Evolutionary conservation across 1,140 invertebrate genomes (phyloP), one percentile per base, ranked within the genome.

Genomic region (Drosophila oshimai): DNA sequence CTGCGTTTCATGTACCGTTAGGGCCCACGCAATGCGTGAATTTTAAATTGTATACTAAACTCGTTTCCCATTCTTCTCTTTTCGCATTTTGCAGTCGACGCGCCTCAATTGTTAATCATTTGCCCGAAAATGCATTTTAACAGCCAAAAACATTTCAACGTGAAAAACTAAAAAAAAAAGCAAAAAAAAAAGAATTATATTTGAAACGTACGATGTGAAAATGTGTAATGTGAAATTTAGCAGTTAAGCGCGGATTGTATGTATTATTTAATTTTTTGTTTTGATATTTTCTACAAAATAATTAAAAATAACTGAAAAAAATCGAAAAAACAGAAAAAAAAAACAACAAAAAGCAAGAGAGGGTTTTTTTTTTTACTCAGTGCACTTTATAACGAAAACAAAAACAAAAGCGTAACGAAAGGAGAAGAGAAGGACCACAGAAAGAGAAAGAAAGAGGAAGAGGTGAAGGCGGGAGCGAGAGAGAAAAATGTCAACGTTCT

Each of bases 401-500:
- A 64, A 45, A 65, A 69, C 17, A 62, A 55, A 55, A 39, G 22
- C 41, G 42, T 57, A 34, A 31, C 45, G 26, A 50, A 69, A 22
- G 24, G 57, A 31, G 12, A 60, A 46, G 13, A 42, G 44, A 29
- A 75, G 65, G 29, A 75, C 49, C 46, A 77, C 49, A 57, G 29
- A 29, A 15, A 29, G 12, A 24, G 12, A 62, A 24, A 20, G 28
- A 28, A 17, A 44, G 44, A 53, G 45, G 22, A 24, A 58, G 26
- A 13, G 31, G 55, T 12, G 50, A 60, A 51, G 50, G 53, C 46
- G 20, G 36, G 50, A 84, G 68, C 67, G 73, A 62, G 55, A 65
- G 46, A 60, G 60, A 86, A 89, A 90, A 84, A 90, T 90, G 89
- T 90, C 89, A 89, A 90, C 89, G 76, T 90, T 90, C 76, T 90